Evolutionary conservation across 2,113 vertebrate genomes (phyloP), one percentile per base, ranked within the genome.

Genomic region (Agapornis roseicollis): DNA sequence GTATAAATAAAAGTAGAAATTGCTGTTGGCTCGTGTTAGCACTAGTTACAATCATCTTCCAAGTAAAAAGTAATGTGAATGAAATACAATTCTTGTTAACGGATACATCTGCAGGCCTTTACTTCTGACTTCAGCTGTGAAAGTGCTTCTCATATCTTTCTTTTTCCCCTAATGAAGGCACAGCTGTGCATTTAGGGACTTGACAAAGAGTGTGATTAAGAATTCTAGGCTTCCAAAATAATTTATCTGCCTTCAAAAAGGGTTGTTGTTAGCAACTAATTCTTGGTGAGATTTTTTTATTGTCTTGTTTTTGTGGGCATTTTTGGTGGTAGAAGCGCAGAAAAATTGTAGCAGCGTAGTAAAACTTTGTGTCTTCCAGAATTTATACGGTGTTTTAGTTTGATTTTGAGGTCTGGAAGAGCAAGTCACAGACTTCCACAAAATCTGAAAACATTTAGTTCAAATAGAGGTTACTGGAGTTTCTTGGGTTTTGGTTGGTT

Each of bases 121-220:
- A 77, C 80, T 74, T 42, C 80, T 68, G 78, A 4, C 91, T 94
- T 89, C 83, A 94, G 95, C 83, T 90, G 77, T 6, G 7, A 28
- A 46, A 88, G 72, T 12, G 77, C 83, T 94, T 66, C 88, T 88
- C 89, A 42, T 60, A 42, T 84, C 18, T n/a, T 65, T 41, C 88
- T 80, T 88, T 35, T 69, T 69, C 53, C 66, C n/a, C 25, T 88
- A 25, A 78, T 50, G 90, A 89, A 90, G 52, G 93, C 92, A 83
- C 90, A 97, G 92, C 95, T 93, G 92, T 84, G 80, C 61, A 17
- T 84, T 92, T 74, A 77, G 60, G 37, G 55, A 17, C 44, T 39
- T 56, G 80, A 84, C 77, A 91, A 90, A 88, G 80, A 63, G 55
- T 9, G 63, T 66, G 89, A 83, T 94, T 80, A 49, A 81, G 87